phyloP scores from a whole-genome alignment of 2,113 vertebrate species.

The Gallinago jamesoni region DNA sequence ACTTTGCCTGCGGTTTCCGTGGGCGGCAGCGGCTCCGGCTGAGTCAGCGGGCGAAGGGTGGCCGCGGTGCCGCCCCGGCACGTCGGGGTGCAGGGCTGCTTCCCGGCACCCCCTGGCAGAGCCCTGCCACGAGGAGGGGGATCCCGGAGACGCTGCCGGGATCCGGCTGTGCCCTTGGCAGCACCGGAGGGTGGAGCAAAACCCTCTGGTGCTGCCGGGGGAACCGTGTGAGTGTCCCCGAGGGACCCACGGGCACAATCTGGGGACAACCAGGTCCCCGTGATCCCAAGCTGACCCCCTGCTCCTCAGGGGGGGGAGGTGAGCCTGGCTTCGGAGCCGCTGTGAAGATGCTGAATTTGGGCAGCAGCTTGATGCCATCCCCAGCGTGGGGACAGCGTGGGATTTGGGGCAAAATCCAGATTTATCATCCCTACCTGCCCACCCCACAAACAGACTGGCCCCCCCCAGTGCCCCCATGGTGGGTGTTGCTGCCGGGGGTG shows the following conservation, averaged over 20 bases:
- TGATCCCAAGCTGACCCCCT: too few relatives aligned
- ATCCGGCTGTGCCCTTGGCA: fast-evolving
- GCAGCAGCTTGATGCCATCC: fast-evolving
- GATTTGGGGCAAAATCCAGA: fast-evolving
- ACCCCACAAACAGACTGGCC: not conserved
- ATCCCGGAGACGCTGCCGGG: not conserved
- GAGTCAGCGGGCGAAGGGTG: constrained; percentile 21
- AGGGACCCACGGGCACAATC: too few relatives aligned
- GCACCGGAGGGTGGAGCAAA: not conserved
- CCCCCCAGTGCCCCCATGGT: not conserved
- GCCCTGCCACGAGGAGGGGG: fast-evolving
- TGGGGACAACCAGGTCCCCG: too few relatives aligned
- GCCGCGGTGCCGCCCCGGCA: not conserved
- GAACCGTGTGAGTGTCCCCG: too few relatives aligned
- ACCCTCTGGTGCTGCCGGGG: not conserved
- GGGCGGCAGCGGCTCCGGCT: constrained; percentile 25
- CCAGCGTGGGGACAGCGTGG: fast-evolving
- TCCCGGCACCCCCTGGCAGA: not conserved
- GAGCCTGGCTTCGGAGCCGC: too few relatives aligned
- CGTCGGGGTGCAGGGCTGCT: not conserved
- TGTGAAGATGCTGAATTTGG: not conserved
- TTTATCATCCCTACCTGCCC: not conserved
- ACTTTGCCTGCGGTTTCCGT: constrained; percentile 36
- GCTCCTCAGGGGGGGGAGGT: too few relatives aligned
- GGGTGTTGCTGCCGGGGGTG: not conserved